Evolutionary conservation across 2,113 vertebrate genomes (phyloP).

Genomic region (Hirundichthys speculiger): DNA sequence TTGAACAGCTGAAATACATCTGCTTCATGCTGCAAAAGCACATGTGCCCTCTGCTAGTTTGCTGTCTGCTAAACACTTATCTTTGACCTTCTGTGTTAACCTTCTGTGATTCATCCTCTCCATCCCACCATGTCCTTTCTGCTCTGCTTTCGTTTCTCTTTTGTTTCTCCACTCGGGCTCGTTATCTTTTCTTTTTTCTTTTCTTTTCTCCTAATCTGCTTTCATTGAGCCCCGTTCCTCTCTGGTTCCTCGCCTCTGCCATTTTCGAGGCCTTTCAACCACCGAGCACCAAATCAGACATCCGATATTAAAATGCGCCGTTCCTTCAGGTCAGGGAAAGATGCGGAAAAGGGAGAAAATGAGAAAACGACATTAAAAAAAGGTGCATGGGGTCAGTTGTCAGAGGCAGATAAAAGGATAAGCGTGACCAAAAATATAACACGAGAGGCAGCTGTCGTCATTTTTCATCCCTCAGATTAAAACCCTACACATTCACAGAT

Average conservation of each 20-base stretch:
- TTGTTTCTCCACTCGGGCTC: conserved; percentile 6
- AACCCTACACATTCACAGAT: conserved; percentile 3
- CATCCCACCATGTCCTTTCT: conserved; percentile 22
- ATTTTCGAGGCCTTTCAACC: conserved; percentile 22
- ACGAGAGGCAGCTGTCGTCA: conserved; percentile 32
- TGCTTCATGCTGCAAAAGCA: no score
- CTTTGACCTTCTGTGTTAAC: conserved; percentile 8
- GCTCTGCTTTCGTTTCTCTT: conserved; percentile 25
- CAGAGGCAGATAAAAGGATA: conserved; percentile 31
- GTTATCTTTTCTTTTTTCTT: conserved; percentile 10
- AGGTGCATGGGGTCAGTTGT: conserved; percentile 39
- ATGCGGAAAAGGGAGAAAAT: conserved; percentile 37
- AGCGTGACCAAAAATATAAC: conserved; percentile 15
- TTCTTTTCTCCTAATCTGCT: conserved; percentile 14
- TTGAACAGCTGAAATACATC: conserved; percentile 45
- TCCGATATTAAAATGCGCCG: conserved; percentile 52
- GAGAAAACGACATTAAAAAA: conserved; percentile 25
- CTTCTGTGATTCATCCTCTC: conserved; percentile 50
- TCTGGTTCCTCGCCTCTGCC: not conserved
- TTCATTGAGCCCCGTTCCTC: not conserved
- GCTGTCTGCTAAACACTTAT: conserved; percentile 41
- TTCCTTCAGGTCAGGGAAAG: conserved; percentile 30
- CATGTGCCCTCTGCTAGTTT: no score
- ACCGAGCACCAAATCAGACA: conserved; percentile 34
- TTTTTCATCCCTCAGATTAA: conserved; percentile 39